A percentile compares a stretch with the other conserved stretches of the same genome.
These are phyloP conservation scores for Machimus rusticus DNA, from an alignment of 2,888 invertebrate genomes.

Conservation along the genomic window DNA sequence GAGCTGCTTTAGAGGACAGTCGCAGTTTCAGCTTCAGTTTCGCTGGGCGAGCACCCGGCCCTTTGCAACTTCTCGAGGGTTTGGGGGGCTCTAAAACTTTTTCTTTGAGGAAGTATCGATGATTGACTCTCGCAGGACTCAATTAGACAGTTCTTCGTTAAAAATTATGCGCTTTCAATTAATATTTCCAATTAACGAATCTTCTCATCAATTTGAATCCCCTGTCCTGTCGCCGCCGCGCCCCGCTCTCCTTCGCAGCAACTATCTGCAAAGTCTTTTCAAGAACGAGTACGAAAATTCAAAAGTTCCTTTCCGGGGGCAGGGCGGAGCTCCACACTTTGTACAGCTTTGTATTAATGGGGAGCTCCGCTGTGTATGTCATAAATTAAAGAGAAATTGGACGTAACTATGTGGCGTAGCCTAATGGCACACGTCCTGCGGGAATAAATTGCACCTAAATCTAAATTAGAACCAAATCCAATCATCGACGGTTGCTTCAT, in stretches of 20 bases:
- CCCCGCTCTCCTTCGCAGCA: neutral
- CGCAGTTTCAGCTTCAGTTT: neutral
- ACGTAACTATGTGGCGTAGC: slow-evolving; percentile 21
- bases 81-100: slow-evolving; percentile 36
- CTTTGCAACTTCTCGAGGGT: neutral
- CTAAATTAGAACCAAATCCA: slow-evolving; percentile 51
- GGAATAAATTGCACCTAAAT: slow-evolving; percentile 53
- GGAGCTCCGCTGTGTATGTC: slow-evolving; percentile 16
- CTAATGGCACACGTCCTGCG: slow-evolving; percentile 41
- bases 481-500: slow-evolving; percentile 49
- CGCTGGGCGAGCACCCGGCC: neutral
- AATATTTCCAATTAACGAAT: slow-evolving; percentile 47
- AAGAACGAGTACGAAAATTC: neutral
- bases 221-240: neutral
- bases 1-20: slow-evolving; percentile 37
- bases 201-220: neutral
- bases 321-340: neutral
- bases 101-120: slow-evolving; percentile 46
- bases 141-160: slow-evolving; percentile 46
- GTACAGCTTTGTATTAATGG: slow-evolving; percentile 31
- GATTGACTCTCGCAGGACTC: slow-evolving; percentile 12
- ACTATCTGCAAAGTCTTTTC: slow-evolving; percentile 1
- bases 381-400: slow-evolving; percentile 32
- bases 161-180: slow-evolving; percentile 47
- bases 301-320: neutral